Evolutionary conservation across 2,888 invertebrate genomes (phyloP).

Genomic region (Leptogaster cylindrica): DNA sequence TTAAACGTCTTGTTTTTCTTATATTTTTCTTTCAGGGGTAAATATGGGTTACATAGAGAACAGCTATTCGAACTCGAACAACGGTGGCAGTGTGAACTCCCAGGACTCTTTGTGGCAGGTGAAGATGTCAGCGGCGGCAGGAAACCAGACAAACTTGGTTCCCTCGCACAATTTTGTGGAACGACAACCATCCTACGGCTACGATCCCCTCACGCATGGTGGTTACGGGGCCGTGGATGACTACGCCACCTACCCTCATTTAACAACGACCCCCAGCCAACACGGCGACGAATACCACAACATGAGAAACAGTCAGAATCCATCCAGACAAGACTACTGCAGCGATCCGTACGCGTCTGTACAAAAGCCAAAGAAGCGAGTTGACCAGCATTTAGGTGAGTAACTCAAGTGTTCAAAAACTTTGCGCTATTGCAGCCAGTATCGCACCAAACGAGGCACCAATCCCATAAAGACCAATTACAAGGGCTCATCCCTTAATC

Average conservation of each 20-base stretch:
- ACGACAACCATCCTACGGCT: slow-evolving; percentile 74
- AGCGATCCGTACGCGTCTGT: slow-evolving; percentile 88
- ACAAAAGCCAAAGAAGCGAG: slow-evolving; percentile 87
- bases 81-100: slow-evolving; percentile 93
- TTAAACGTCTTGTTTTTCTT: slow-evolving; percentile 32
- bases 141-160: slow-evolving; percentile 69
- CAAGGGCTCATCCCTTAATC: slow-evolving; percentile 13
- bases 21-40: slow-evolving; percentile 68
- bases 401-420: no score
- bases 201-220: slow-evolving; percentile 80
- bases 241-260: slow-evolving; percentile 84
- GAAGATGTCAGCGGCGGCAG: slow-evolving; percentile 82
- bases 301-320: slow-evolving; percentile 77
- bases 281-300: slow-evolving; percentile 74
- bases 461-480: slow-evolving; percentile 6
- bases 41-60: slow-evolving; percentile 91
- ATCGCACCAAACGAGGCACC: no score
- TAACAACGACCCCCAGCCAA: slow-evolving; percentile 71
- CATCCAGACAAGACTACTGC: slow-evolving; percentile 86
- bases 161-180: slow-evolving; percentile 69
- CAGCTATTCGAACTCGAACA: slow-evolving; percentile 91
- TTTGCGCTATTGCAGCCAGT: no score
- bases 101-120: slow-evolving; percentile 95
- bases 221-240: slow-evolving; percentile 84
- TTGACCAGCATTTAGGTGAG: slow-evolving; percentile 87